Evolutionary conservation across 2,888 invertebrate species (phyloP), one percentile per base, ranked within the genome.

Genomic region (Labia minor): DNA sequence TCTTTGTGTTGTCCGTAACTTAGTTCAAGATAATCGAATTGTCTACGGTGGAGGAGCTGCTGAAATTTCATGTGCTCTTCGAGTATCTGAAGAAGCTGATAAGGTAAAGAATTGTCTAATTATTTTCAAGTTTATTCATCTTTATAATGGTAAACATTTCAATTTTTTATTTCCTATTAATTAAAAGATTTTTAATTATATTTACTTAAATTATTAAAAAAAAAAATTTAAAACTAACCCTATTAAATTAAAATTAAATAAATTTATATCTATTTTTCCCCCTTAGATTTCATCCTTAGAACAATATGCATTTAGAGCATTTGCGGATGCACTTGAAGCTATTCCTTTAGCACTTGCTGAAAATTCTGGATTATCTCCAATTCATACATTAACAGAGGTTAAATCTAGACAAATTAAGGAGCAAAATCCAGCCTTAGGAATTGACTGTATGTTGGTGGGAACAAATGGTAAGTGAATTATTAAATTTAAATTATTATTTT

Each of bases 41-140:
- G 95, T 99, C 14, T 99, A 95, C 80, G 99, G 99, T 61, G 99
- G 99, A 62, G 99, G 99, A 18, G 95, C 98, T 1, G 87, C 96
- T 0, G 99, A 99, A 82, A 87, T 97, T 37, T 89, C 96, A 11
- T 98, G 97, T 77, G 89, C 96, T 19, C 77, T 99, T 71, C 92
- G 92, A 1, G 95, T 97, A 21, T 88, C 90, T 3, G 86, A 87
- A 68, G 89, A 91, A 71, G 96, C 97, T 1, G 93, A 97, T 76
- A 86, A 87, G 76, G 81, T 92, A 72, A 84, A n/a, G n/a, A n/a
- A n/a, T n/a, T n/a, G n/a, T n/a, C n/a, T n/a, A n/a, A n/a, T 67
- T 62, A 19, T 18, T 20, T 37, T 16, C 2, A n/a, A n/a, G n/a
- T n/a, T n/a, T n/a, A 19, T 61, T 14, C 21, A 62, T 62, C n/a